phyloP scores from a whole-genome alignment of 2,797 vertebrate species.

The Mionectes olivaceus region DNA sequence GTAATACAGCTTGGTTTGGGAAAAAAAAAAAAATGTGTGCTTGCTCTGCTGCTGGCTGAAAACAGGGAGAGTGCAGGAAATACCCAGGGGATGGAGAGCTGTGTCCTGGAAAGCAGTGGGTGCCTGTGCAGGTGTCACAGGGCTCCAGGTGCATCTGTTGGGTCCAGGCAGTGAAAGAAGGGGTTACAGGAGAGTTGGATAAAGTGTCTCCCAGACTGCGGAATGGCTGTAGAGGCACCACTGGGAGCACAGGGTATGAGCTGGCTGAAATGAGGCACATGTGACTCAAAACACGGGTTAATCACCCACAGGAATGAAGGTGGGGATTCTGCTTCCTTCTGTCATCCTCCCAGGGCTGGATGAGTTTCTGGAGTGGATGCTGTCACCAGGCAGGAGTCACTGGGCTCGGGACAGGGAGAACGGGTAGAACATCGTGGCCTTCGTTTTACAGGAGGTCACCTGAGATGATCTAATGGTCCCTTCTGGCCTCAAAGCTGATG shows the following conservation, averaged over 20 bases:
- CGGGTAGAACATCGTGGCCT: not conserved
- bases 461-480: not conserved
- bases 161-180: not conserved
- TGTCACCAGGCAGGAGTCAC: constrained; percentile 24
- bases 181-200: not conserved
- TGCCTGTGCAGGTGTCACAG: not conserved
- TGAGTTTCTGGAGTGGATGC: not conserved
- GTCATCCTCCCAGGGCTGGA: not conserved
- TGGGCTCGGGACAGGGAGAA: not conserved
- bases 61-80: not conserved
- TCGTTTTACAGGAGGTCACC: not conserved
- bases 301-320: not conserved
- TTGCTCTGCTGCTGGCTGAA: not conserved
- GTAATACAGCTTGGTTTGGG: not conserved
- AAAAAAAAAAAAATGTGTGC: not conserved
- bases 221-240: not conserved
- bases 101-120: not conserved
- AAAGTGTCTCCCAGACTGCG: not conserved
- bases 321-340: not conserved
- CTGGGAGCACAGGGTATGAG: not conserved
- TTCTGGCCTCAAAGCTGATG: constrained; percentile 19
- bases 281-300: not conserved
- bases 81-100: not conserved
- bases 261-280: not conserved
- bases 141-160: not conserved